Evolutionary conservation across 1,140 invertebrate genomes (phyloP).

Genomic region (Lucilia sericata): DNA sequence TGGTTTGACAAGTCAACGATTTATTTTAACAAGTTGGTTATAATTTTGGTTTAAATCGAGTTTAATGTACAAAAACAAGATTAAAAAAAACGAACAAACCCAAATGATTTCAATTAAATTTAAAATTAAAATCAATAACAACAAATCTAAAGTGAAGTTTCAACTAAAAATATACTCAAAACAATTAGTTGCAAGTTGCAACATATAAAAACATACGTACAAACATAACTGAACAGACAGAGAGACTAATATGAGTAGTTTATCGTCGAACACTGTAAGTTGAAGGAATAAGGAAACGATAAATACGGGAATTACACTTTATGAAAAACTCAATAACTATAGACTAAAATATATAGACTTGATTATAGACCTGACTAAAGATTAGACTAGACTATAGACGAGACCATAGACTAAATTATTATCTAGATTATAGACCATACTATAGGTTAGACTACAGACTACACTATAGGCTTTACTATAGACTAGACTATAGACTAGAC

Average conservation of each 20-base stretch:
- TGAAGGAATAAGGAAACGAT: no score
- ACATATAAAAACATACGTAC: background rate
- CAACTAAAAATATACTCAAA: constrained; percentile 17
- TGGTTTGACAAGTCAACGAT: constrained; percentile 38
- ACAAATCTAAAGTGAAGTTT: constrained; percentile 33
- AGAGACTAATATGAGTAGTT: background rate
- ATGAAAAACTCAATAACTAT: no score
- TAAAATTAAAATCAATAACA: constrained; percentile 28
- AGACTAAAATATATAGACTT: no score
- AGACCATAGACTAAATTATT: no score
- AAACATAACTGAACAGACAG: background rate
- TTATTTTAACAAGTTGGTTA: constrained; percentile 33
- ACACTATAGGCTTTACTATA: no score
- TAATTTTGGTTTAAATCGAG: constrained; percentile 10
- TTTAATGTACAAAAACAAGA: background rate
- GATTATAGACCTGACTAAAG: no score
- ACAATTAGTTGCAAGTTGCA: constrained; percentile 29
- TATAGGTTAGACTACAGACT: no score
- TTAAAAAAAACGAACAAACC: background rate
- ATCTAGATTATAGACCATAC: no score
- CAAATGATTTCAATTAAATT: constrained; percentile 30
- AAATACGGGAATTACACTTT: no score
- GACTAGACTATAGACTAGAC: no score
- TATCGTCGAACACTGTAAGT: no score
- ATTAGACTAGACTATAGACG: no score